A percentile compares a stretch with the other conserved stretches of the same genome.
Evolutionary conservation across 1,140 invertebrate species (phyloP).

Genomic region (Pseudoatta argentina): DNA sequence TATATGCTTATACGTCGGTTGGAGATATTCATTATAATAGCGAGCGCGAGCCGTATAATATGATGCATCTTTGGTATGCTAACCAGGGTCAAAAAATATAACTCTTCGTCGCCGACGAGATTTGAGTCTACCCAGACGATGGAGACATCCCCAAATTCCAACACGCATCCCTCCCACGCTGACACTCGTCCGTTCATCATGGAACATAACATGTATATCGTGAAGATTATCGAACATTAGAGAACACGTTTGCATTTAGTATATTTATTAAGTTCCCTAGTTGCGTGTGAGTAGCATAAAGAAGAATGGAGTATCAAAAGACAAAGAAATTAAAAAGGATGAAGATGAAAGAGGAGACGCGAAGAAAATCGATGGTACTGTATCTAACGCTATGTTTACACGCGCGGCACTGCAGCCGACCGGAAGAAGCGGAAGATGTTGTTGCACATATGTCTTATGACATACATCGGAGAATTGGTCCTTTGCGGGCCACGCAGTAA

Average conservation of each 20-base stretch:
- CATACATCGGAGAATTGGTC: constrained; percentile 34
- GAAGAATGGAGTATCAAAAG: not conserved
- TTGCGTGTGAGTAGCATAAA: not conserved
- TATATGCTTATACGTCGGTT: constrained; percentile 76
- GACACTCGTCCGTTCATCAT: constrained; percentile 24
- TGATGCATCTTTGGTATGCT: constrained; percentile 83
- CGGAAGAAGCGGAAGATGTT: constrained; percentile 51
- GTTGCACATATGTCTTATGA: constrained; percentile 21
- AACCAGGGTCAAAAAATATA: constrained; percentile 85
- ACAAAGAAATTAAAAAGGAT: not conserved
- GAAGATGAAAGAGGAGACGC: not conserved
- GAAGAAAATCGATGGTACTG: not conserved
- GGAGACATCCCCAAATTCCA: constrained; percentile 73
- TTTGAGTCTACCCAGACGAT: constrained; percentile 67
- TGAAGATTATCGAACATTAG: not conserved
- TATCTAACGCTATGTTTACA: not conserved
- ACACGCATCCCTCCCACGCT: constrained; percentile 53
- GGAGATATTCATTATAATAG: constrained; percentile 81
- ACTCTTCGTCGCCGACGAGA: constrained; percentile 71
- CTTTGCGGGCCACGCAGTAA: constrained; percentile 25
- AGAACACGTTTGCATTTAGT: not conserved
- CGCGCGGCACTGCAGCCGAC: not conserved
- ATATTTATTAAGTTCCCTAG: not conserved
- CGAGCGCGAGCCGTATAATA: constrained; percentile 76
- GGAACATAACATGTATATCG: not conserved